Percentiles rank a stretch among this genome's conserved stretches.
Conservation (phyloP, 2,113 vertebrate species). For the Tupaia chinensis region DNA sequence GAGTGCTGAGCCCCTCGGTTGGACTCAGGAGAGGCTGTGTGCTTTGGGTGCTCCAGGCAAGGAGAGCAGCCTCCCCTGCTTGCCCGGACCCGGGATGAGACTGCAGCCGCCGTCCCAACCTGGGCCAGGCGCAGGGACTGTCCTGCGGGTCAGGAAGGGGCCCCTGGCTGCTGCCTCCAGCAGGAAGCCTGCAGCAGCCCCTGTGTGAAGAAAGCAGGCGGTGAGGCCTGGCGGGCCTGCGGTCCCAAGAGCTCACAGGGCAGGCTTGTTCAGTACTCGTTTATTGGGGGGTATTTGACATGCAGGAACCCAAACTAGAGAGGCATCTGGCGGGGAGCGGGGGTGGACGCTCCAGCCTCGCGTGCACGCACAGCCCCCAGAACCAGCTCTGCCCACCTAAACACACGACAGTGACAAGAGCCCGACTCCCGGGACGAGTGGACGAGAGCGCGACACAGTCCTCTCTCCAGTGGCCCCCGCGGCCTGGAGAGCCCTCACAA, state of each 20-base stretch:
- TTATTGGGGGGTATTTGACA: slow-evolving; percentile 90
- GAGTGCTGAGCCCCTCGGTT: too few relatives aligned
- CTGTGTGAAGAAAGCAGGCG: background rate
- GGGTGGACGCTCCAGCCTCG: slow-evolving; percentile 57
- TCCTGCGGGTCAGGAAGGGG: background rate
- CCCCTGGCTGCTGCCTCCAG: background rate
- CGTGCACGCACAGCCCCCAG: slow-evolving; percentile 52
- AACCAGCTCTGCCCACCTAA: slow-evolving; percentile 64
- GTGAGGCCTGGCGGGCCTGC: background rate
- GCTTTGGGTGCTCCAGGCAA: too few relatives aligned
- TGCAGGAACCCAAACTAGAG: slow-evolving; percentile 93
- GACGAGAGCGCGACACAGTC: slow-evolving; percentile 76
- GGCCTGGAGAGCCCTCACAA: slow-evolving; percentile 79
- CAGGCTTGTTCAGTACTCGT: slow-evolving; percentile 88
- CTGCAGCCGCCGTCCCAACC: background rate
- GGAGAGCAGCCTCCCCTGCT: background rate
- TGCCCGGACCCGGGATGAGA: fast-evolving
- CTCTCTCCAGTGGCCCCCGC: slow-evolving; percentile 66
- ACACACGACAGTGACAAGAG: slow-evolving; percentile 61
- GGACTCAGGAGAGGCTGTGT: too few relatives aligned
- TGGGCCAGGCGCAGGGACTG: background rate
- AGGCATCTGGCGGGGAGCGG: slow-evolving; percentile 85
- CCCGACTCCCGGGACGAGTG: slow-evolving; percentile 60
- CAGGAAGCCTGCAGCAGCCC: background rate
- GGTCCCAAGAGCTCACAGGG: slow-evolving; percentile 81